Evolutionary conservation across 2,797 vertebrate genomes (phyloP).

Genomic region (Muscicapa comitata): DNA sequence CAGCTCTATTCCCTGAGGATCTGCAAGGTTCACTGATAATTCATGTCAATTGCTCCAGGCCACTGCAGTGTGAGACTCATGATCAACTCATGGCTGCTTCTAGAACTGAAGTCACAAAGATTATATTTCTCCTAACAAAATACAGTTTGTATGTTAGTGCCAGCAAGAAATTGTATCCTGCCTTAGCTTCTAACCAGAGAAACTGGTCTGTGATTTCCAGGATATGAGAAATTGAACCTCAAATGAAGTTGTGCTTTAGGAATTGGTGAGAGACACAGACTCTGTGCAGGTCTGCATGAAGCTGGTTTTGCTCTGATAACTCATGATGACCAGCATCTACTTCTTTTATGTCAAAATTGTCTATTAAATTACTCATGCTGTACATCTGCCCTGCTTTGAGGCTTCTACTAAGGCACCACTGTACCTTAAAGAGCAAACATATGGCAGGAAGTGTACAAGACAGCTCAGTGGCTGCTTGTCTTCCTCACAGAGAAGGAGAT

Average conservation of each 20-base stretch:
- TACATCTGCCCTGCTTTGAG: background rate
- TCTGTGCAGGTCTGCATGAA: background rate
- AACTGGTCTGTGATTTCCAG: background rate
- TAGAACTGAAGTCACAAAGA: background rate
- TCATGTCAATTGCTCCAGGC: background rate
- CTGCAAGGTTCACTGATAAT: background rate
- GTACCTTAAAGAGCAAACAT: background rate
- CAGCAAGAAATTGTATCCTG: background rate
- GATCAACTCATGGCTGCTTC: background rate
- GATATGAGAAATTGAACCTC: background rate
- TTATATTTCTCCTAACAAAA: background rate
- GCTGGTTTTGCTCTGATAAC: background rate
- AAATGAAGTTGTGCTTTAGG: background rate
- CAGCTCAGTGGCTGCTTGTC: background rate
- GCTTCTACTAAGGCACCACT: background rate
- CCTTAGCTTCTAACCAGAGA: background rate
- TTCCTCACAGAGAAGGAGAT: accelerated
- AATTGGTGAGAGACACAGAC: background rate
- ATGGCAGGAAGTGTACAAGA: background rate
- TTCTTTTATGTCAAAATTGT: background rate
- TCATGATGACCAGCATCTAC: accelerated
- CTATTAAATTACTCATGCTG: background rate
- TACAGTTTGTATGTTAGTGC: background rate
- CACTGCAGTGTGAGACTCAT: background rate
- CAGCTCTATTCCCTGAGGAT: background rate